Conservation (phyloP, 1,140 invertebrate species). For the Apis mellifera region Amel_HAv3.1 CM009941.2:13399001-13399500, state of each 20-base stretch:
- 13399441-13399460: no score
- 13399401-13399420: no score
- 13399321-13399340: no score
- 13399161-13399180: not conserved
- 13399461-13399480: no score
- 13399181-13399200: not conserved
- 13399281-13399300: not conserved
- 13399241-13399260: not conserved
- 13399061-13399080: not conserved
- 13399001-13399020: conserved; percentile 20
- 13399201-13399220: conserved; percentile 3
- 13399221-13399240: not conserved
- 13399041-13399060: no score
- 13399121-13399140: conserved; percentile 2
- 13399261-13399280: not conserved
- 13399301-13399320: not conserved
- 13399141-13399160: not conserved
- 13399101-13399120: not conserved
- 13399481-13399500: no score
- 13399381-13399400: no score
- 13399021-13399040: not conserved
- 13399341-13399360: no score
- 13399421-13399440: no score
- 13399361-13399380: no score
- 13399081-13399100: not conserved